phyloP scores from a whole-genome alignment of 2,113 vertebrate species.

The Anas platyrhynchos region DNA sequence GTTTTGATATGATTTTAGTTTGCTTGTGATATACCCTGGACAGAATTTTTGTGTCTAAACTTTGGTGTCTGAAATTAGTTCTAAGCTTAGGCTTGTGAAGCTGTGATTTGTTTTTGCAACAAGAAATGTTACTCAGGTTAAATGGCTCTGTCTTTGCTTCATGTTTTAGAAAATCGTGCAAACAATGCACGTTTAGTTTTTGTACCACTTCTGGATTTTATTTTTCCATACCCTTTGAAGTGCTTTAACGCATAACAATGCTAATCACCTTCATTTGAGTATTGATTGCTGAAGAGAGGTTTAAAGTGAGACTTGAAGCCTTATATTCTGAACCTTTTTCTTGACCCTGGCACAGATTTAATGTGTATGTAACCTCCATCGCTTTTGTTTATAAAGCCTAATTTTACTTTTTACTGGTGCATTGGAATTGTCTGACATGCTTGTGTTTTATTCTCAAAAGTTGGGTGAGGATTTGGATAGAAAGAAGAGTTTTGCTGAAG shows the following conservation, averaged over 20 bases:
- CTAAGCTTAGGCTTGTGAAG: neutral
- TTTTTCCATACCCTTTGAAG: neutral
- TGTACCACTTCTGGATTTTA: neutral
- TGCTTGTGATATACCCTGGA: neutral
- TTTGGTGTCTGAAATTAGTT: neutral
- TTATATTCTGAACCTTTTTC: neutral
- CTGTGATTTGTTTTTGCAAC: neutral
- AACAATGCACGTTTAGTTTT: neutral
- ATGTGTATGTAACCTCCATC: neutral
- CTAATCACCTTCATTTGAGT: neutral
- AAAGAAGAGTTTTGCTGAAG: neutral
- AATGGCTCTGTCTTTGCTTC: neutral
- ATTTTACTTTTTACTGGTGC: neutral
- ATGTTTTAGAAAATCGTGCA: neutral
- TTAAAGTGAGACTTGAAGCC: neutral
- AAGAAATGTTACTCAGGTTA: neutral
- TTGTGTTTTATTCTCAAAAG: neutral
- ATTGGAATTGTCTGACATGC: neutral
- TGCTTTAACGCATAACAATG: neutral
- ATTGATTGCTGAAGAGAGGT: neutral
- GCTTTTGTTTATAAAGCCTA: neutral
- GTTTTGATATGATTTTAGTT: neutral
- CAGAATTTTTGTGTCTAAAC: neutral
- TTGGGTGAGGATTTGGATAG: neutral
- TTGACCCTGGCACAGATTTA: neutral